Conservation (phyloP, 2,797 vertebrate species). For the Cynopterus sphinx region DNA sequence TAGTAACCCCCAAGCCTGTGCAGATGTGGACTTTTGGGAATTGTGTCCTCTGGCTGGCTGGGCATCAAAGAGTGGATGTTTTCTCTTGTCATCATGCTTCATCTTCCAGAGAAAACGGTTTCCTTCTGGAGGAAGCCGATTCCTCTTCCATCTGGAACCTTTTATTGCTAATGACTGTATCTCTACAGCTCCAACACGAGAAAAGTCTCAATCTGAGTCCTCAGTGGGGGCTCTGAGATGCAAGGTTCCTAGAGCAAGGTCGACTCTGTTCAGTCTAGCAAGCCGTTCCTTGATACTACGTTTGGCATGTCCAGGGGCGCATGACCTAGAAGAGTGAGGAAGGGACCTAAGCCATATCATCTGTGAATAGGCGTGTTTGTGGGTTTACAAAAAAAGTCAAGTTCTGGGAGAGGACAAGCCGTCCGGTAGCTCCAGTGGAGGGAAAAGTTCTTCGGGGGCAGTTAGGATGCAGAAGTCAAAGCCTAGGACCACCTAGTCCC, state of each 20-base stretch:
- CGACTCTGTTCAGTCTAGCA: neutral
- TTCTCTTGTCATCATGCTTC: neutral
- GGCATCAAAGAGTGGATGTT: neutral
- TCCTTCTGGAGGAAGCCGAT: neutral
- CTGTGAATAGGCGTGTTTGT: neutral
- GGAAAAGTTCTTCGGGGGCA: too few relatives aligned
- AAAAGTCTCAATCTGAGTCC: neutral
- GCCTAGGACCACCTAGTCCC: neutral
- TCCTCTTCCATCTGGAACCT: neutral
- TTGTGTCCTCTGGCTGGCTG: neutral
- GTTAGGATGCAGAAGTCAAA: rapidly evolving
- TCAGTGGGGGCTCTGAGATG: neutral
- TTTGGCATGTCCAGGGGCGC: too few relatives aligned
- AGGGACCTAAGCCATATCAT: neutral
- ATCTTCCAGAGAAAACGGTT: neutral
- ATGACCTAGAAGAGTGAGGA: neutral
- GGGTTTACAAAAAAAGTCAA: neutral
- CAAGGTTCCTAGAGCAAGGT: neutral
- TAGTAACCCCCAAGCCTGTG: neutral
- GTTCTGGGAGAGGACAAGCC: neutral
- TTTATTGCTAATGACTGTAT: neutral
- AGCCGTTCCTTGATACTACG: neutral
- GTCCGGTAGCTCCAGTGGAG: neutral
- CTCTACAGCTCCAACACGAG: neutral
- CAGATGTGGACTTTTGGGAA: neutral